Evolutionary conservation across 1,140 invertebrate genomes (phyloP).

Genomic region (Coptotermes formosanus): DNA sequence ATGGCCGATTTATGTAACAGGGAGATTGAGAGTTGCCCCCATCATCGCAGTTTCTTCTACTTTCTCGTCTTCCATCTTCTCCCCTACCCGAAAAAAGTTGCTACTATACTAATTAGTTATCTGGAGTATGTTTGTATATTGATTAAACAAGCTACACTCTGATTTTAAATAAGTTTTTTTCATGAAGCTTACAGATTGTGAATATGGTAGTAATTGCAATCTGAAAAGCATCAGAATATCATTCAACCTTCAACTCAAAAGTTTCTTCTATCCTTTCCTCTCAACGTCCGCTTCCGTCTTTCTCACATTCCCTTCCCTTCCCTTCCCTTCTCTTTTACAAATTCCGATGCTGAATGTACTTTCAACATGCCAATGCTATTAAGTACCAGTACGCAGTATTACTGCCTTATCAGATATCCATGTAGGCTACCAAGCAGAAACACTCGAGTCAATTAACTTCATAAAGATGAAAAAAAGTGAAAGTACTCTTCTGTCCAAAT

Average conservation of each 20-base stretch:
- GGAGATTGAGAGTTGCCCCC: no score
- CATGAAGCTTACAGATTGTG: background rate
- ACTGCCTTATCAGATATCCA: no score
- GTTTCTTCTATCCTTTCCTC: background rate
- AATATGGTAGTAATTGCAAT: background rate
- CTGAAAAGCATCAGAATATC: slow-evolving; percentile 11
- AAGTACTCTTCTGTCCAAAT: no score
- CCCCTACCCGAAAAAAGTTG: background rate
- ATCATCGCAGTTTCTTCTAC: background rate
- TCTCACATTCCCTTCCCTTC: background rate
- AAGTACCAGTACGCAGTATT: no score
- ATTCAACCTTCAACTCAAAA: background rate
- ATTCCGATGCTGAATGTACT: background rate
- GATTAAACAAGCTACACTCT: background rate
- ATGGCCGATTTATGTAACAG: background rate
- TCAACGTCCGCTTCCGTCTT: background rate
- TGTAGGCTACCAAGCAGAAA: no score
- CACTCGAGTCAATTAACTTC: no score
- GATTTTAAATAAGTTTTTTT: slow-evolving; percentile 15
- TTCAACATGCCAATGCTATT: no score
- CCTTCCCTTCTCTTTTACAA: background rate
- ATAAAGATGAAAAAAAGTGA: no score
- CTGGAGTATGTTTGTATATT: slow-evolving; percentile 17
- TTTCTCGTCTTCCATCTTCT: background rate
- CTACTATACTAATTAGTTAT: slow-evolving; percentile 15